A percentile compares a stretch with the other conserved stretches of the same genome.
These are phyloP conservation scores for Furcifer pardalis DNA, from an alignment of 2,797 vertebrate species.

Conservation along the genomic window DNA sequence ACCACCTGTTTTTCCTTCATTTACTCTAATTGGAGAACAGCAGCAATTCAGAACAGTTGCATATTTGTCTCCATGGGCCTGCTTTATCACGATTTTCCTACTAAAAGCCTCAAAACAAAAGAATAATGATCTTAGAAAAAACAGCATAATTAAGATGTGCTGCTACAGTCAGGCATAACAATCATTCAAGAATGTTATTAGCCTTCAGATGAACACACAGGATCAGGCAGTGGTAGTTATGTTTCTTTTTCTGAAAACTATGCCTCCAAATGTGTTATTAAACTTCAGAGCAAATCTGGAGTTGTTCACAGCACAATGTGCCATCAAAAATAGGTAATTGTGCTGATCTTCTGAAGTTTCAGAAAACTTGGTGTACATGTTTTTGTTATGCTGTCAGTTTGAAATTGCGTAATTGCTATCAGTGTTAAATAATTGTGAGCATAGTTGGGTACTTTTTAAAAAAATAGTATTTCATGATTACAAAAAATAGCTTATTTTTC, in stretches of 20 bases:
- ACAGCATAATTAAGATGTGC: slow-evolving; percentile 41
- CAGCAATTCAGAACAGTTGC: neutral
- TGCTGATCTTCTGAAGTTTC: neutral
- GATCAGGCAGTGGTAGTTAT: neutral
- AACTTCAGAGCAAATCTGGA: neutral
- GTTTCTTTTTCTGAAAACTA: neutral
- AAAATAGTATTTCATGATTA: neutral
- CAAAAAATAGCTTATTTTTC: neutral
- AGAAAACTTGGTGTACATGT: too few relatives aligned
- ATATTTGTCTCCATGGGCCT: slow-evolving; percentile 31
- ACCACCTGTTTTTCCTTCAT: neutral
- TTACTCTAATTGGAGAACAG: slow-evolving; percentile 19
- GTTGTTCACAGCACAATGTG: neutral
- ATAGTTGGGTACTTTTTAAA: neutral
- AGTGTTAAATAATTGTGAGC: neutral
- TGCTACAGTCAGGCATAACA: slow-evolving; percentile 11
- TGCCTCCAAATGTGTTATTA: slow-evolving; percentile 19
- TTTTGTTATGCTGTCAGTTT: neutral
- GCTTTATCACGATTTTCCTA: slow-evolving; percentile 38
- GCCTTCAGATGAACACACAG: neutral
- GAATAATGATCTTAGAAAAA: slow-evolving; percentile 38
- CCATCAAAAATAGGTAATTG: neutral
- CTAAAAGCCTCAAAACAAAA: slow-evolving; percentile 34
- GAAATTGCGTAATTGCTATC: neutral
- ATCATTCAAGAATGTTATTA: slow-evolving; percentile 25